A percentile compares a stretch with the other conserved stretches of the same genome.
phyloP scores from a whole-genome alignment of 92 coral and sea anemone genomes.

The Meandrina meandrites region DNA sequence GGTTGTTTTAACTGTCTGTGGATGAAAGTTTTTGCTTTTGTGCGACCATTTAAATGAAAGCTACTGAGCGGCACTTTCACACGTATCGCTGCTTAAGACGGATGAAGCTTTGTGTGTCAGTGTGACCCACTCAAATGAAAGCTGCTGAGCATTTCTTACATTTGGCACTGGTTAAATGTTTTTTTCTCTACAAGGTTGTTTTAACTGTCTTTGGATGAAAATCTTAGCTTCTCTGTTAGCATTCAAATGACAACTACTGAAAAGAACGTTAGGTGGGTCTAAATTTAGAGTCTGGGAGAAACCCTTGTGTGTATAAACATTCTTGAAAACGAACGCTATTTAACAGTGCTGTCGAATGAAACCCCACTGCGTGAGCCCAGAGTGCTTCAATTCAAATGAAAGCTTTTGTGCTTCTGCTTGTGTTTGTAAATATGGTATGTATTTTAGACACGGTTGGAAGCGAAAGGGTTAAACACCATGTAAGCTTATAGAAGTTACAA shows the following conservation, averaged over 20 bases:
- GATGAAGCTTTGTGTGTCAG: background rate
- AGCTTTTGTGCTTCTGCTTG: too few relatives aligned
- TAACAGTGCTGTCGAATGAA: background rate
- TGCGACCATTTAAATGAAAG: background rate
- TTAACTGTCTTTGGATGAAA: too few relatives aligned
- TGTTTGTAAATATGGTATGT: too few relatives aligned
- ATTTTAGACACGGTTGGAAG: too few relatives aligned
- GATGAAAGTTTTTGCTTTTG: too few relatives aligned
- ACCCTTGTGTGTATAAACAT: background rate
- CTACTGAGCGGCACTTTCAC: background rate
- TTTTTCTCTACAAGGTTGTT: too few relatives aligned
- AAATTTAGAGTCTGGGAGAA: too few relatives aligned
- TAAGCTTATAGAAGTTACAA: background rate
- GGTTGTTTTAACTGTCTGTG: too few relatives aligned
- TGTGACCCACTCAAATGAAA: background rate
- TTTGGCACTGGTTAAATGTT: too few relatives aligned
- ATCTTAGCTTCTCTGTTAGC: too few relatives aligned
- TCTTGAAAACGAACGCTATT: background rate
- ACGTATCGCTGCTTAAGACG: background rate
- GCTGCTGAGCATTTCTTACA: background rate
- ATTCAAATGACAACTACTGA: too few relatives aligned
- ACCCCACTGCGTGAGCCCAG: background rate
- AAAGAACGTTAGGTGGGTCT: too few relatives aligned
- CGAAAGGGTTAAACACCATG: background rate
- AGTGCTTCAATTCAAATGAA: background rate